A percentile compares a stretch with the other conserved stretches of the same genome.
Conservation (phyloP, 35 echinoderm and acorn worm genomes). For the Heliocidaris tuberculata region DNA sequence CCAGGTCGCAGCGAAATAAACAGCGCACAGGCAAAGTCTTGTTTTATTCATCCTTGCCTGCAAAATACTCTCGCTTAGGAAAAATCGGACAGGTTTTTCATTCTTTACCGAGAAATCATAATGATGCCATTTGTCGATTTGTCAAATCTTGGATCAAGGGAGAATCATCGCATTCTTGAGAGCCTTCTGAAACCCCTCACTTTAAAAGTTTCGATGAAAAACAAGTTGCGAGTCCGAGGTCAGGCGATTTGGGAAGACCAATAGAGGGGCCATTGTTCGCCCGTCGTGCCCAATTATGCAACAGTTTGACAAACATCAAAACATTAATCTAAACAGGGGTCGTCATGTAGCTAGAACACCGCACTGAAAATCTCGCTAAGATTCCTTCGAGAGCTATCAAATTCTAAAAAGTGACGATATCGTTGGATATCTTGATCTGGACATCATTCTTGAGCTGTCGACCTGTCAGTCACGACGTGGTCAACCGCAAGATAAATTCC, state of each 20-base stretch:
- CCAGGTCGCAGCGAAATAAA: conserved; percentile 15
- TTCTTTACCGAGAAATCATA: conserved; percentile 26
- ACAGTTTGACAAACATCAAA: conserved; percentile 28
- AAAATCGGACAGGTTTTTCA: not conserved
- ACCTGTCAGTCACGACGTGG: conserved; percentile 18
- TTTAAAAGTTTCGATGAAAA: conserved; percentile 16
- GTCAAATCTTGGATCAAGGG: not conserved
- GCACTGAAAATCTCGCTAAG: not conserved
- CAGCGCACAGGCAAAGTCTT: not conserved
- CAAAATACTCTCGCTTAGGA: not conserved
- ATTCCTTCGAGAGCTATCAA: not conserved
- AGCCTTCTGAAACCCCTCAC: not conserved
- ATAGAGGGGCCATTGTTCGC: not conserved
- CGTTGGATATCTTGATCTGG: not conserved
- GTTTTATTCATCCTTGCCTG: not conserved
- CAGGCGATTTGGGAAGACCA: not conserved
- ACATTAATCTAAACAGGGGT: not conserved
- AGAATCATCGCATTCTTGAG: not conserved
- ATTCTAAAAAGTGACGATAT: not conserved
- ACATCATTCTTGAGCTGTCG: not conserved
- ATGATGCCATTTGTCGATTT: not conserved
- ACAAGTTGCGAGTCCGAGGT: not conserved
- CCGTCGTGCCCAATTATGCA: conserved; percentile 28
- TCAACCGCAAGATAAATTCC: conserved; percentile 15
- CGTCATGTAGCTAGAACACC: not conserved